phyloP scores from a whole-genome alignment of 2,113 vertebrate species.

The Clarias magur region DNA sequence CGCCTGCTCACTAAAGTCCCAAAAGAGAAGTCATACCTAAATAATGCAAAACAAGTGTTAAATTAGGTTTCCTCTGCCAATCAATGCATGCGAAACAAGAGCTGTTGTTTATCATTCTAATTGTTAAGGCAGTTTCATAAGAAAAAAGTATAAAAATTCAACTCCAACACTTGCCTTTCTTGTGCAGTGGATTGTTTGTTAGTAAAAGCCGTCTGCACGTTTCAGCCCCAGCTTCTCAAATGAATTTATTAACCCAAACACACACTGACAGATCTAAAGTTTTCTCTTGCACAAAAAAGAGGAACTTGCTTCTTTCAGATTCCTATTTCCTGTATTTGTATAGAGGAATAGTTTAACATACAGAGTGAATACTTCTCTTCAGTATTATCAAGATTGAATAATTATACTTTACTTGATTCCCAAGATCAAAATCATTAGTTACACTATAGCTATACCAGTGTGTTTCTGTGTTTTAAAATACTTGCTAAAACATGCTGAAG shows the following conservation, averaged over 20 bases:
- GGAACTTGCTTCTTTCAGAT: constrained; percentile 4
- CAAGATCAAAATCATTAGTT: not conserved
- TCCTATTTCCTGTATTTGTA: not conserved
- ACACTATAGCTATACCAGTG: not conserved
- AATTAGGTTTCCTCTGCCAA: not conserved
- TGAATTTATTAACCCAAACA: not conserved
- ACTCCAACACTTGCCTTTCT: constrained; percentile 6
- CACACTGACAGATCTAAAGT: not conserved
- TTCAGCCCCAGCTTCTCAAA: not conserved
- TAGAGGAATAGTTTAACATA: not conserved
- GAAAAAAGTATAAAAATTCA: not conserved
- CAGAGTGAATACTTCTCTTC: too few species aligned
- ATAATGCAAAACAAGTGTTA: not conserved
- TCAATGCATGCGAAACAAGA: too few species aligned
- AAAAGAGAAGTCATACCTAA: not conserved
- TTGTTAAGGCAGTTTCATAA: not conserved
- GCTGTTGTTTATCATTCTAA: not conserved
- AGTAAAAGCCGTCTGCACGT: not conserved
- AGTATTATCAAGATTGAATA: too few species aligned
- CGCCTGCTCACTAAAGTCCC: not conserved
- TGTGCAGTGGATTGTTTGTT: not conserved
- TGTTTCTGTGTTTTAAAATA: not conserved
- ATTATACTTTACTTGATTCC: not conserved
- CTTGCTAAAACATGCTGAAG: not conserved
- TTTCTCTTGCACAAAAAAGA: not conserved